Conservation (phyloP, 2,888 invertebrate species). For the Temnothorax rugatulus region DNA sequence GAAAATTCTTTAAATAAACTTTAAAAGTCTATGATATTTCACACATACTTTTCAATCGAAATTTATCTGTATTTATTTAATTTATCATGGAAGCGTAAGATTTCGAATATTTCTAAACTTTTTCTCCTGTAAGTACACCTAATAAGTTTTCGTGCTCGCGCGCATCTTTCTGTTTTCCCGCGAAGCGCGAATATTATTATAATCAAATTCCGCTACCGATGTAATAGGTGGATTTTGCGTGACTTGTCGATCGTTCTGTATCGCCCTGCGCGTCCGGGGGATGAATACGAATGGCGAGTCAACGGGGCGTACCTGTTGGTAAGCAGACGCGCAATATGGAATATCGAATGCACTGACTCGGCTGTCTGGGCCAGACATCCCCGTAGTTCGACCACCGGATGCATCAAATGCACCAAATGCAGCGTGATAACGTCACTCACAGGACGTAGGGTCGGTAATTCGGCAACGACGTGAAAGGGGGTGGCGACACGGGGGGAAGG, state of each 20-base stretch:
- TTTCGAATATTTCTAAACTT: not conserved
- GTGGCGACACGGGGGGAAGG: conserved; percentile 49
- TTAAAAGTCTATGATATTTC: not conserved
- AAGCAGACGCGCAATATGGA: conserved; percentile 73
- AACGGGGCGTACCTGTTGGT: conserved; percentile 70
- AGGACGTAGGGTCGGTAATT: conserved; percentile 76
- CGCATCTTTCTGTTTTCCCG: not conserved
- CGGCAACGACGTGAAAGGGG: conserved; percentile 58
- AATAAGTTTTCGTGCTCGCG: not conserved
- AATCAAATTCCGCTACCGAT: conserved; percentile 11
- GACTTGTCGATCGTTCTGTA: conserved; percentile 33
- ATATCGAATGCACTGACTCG: conserved; percentile 75
- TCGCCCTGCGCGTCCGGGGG: conserved; percentile 16
- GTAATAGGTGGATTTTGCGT: conserved; percentile 20
- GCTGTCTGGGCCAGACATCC: conserved; percentile 75
- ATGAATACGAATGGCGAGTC: conserved; percentile 47
- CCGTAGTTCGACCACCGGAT: conserved; percentile 71
- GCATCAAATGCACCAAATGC: conserved; percentile 76
- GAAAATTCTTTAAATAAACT: not conserved
- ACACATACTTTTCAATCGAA: not conserved
- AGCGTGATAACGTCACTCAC: conserved; percentile 81
- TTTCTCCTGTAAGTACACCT: not conserved
- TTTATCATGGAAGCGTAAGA: too few relatives aligned
- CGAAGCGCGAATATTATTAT: not conserved
- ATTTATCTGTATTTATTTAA: not conserved